These are phyloP conservation scores for Antigone vipio DNA, from an alignment of 2,113 vertebrate species.

Conservation along the genomic window DNA sequence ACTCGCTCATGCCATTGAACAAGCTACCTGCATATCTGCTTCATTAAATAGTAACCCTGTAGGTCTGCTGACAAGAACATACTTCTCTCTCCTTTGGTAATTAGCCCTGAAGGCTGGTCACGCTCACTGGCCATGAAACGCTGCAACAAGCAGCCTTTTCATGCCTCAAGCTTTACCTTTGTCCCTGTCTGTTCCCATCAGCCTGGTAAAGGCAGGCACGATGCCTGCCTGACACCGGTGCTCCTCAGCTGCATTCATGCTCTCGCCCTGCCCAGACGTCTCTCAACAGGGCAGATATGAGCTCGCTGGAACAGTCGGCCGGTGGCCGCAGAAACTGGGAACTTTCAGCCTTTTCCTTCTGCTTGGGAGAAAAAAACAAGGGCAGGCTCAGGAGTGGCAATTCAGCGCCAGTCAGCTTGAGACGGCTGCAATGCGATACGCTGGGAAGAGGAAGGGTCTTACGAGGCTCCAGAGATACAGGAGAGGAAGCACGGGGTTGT, in stretches of 20 bases:
- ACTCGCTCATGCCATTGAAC: slow-evolving; percentile 1
- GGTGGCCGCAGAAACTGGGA: background rate
- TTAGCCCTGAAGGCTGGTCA: slow-evolving; percentile 69
- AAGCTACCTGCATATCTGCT: slow-evolving; percentile 54
- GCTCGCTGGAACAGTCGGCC: background rate
- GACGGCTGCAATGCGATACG: background rate
- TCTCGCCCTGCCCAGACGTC: background rate
- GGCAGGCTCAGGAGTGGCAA: background rate
- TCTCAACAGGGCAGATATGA: slow-evolving; percentile 55
- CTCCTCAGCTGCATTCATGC: background rate
- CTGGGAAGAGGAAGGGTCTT: slow-evolving; percentile 35
- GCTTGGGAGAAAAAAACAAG: background rate
- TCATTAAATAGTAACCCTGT: slow-evolving; percentile 70
- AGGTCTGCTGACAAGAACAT: slow-evolving; percentile 66
- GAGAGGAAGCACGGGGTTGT: background rate
- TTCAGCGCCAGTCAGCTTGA: background rate
- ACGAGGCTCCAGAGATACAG: background rate
- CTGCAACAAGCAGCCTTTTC: slow-evolving; percentile 63
- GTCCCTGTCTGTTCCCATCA: slow-evolving; percentile 45
- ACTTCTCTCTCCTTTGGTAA: slow-evolving; percentile 59
- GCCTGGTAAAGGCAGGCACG: background rate
- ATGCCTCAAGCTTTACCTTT: slow-evolving; percentile 57
- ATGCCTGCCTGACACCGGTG: background rate
- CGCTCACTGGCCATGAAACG: slow-evolving; percentile 65
- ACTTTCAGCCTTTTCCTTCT: background rate